Evolutionary conservation across 1,140 invertebrate species (phyloP).

Genomic region (Neelides sp.): DNA sequence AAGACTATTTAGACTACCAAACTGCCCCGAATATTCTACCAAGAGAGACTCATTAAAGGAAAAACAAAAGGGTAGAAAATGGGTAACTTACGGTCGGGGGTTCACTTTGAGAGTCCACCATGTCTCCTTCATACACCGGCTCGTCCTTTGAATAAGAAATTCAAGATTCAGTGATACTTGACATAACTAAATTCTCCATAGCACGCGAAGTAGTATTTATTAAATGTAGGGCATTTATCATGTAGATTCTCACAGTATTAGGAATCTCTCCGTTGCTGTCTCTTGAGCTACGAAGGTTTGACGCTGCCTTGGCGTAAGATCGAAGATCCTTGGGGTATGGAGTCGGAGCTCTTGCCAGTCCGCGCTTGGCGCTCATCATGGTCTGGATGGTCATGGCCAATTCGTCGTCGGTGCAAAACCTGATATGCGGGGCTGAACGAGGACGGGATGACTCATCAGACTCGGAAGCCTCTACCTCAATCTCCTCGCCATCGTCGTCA

Average conservation of each 20-base stretch:
- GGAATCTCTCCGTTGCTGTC: constrained; percentile 23
- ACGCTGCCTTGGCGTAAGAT: constrained; percentile 64
- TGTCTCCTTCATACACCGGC: constrained; percentile 26
- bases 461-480: too few relatives aligned
- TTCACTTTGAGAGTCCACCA: too few relatives aligned
- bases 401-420: constrained; percentile 52
- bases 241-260: constrained; percentile 33
- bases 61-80: too few relatives aligned
- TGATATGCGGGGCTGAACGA: constrained; percentile 41
- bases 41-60: too few relatives aligned
- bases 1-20: too few relatives aligned
- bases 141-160: constrained; percentile 18
- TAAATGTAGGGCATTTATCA: constrained; percentile 8
- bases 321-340: constrained; percentile 86
- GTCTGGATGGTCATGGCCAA: too few relatives aligned
- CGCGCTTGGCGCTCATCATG: too few relatives aligned
- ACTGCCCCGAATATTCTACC: too few relatives aligned
- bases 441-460: constrained; percentile 9
- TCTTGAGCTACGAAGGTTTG: constrained; percentile 34
- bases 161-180: too few relatives aligned
- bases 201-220: not conserved
- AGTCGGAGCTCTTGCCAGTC: constrained; percentile 66
- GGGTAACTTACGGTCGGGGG: too few relatives aligned
- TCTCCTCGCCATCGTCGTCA: too few relatives aligned
- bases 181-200: not conserved